These are phyloP conservation scores for Pituophis catenifer DNA, from an alignment of 2,113 vertebrate species.

Conservation along the genomic window DNA sequence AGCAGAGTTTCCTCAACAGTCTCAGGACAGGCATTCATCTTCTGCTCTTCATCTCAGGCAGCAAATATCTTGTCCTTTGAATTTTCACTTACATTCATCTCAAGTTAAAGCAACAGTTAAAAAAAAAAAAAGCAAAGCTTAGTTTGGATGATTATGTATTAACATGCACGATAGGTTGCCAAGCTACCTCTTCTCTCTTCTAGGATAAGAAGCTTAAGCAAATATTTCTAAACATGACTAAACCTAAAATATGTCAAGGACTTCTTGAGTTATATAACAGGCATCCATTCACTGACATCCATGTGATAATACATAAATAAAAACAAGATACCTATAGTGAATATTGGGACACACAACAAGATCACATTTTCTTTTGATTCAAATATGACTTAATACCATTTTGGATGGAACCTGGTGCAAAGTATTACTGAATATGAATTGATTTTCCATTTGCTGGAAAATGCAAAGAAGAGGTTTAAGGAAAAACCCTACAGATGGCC, in stretches of 20 bases:
- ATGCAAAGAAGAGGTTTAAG: slow-evolving; percentile 12
- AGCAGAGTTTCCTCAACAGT: not conserved
- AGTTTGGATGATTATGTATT: not conserved
- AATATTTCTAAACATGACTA: not conserved
- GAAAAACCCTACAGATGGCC: slow-evolving; percentile 9
- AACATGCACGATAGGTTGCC: not conserved
- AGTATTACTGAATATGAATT: not conserved
- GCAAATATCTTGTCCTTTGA: not conserved
- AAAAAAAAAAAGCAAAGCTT: not conserved
- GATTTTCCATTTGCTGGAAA: slow-evolving; percentile 6
- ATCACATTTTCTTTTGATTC: not conserved
- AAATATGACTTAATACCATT: not conserved
- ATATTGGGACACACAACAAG: not conserved
- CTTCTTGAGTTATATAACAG: slow-evolving; percentile 7
- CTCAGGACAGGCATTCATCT: not conserved
- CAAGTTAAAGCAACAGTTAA: not conserved
- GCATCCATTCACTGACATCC: slow-evolving; percentile 3
- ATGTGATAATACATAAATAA: not conserved
- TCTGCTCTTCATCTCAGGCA: not conserved
- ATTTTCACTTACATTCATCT: not conserved
- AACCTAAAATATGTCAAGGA: not conserved
- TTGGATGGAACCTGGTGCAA: not conserved
- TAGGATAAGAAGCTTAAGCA: not conserved
- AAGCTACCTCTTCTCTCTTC: not conserved
- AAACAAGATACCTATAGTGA: not conserved